These are phyloP conservation scores for Peucedramus taeniatus DNA, from an alignment of 2,113 vertebrate species.

Conservation along the genomic window DNA sequence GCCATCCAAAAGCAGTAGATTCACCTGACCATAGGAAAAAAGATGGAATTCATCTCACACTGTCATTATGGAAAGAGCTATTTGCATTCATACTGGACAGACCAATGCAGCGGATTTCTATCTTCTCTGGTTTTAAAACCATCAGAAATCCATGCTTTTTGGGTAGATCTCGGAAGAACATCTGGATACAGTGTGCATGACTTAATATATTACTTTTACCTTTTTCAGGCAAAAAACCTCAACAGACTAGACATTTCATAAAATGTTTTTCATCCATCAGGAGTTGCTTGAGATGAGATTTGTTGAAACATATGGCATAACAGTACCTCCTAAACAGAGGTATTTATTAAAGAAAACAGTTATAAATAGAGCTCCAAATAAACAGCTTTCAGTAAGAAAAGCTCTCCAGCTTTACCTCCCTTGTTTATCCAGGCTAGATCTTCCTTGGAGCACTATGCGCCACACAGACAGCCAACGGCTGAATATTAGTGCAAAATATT, in stretches of 20 bases:
- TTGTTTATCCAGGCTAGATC: neutral
- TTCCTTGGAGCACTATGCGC: neutral
- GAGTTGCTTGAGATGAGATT: neutral
- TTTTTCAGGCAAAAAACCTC: neutral
- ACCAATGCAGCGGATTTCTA: neutral
- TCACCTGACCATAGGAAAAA: neutral
- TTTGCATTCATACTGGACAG: neutral
- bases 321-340: neutral
- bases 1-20: neutral
- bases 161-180: neutral
- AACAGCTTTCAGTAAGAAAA: neutral
- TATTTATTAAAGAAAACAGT: conserved; percentile 1
- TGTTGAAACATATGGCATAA: neutral
- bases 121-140: neutral
- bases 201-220: neutral
- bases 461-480: neutral
- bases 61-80: neutral
- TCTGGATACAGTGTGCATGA: neutral
- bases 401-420: neutral
- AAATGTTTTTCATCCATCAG: neutral
- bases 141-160: neutral
- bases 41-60: neutral
- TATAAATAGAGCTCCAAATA: neutral
- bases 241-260: neutral
- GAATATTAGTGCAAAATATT: neutral